Conservation (phyloP, 2,113 vertebrate species). For the Eidolon helvum region DNA sequence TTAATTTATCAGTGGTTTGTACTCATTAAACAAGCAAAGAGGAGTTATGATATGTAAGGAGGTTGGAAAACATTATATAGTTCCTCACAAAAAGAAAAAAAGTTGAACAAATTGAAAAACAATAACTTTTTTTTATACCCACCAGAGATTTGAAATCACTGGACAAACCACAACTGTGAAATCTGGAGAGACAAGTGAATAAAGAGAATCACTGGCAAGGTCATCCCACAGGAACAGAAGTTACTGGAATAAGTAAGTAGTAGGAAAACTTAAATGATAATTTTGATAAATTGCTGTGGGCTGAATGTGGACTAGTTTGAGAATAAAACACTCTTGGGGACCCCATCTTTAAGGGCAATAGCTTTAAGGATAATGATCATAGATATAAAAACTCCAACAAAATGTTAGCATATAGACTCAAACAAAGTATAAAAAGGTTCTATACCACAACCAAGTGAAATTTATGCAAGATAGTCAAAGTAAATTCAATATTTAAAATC, state of each 20-base stretch:
- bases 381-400: neutral
- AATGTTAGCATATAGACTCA: neutral
- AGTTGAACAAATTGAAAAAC: neutral
- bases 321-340: neutral
- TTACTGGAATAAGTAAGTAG: neutral
- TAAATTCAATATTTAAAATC: neutral
- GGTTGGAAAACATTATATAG: neutral
- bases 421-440: neutral
- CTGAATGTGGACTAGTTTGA: neutral
- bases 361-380: neutral
- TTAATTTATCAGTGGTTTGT: neutral
- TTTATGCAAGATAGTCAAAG: neutral
- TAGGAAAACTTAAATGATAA: neutral
- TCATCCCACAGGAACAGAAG: neutral
- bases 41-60: neutral
- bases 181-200: neutral
- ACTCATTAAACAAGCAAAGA: neutral
- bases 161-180: neutral
- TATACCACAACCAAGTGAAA: neutral
- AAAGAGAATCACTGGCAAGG: neutral
- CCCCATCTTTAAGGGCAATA: neutral
- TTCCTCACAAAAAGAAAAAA: neutral
- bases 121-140: too few species aligned
- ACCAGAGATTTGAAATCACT: neutral
- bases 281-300: neutral